A percentile compares a stretch with the other conserved stretches of the same genome.
These are phyloP conservation scores for Formicarius rufipectus DNA, from an alignment of 2,113 vertebrate genomes.

Conservation along the genomic window DNA sequence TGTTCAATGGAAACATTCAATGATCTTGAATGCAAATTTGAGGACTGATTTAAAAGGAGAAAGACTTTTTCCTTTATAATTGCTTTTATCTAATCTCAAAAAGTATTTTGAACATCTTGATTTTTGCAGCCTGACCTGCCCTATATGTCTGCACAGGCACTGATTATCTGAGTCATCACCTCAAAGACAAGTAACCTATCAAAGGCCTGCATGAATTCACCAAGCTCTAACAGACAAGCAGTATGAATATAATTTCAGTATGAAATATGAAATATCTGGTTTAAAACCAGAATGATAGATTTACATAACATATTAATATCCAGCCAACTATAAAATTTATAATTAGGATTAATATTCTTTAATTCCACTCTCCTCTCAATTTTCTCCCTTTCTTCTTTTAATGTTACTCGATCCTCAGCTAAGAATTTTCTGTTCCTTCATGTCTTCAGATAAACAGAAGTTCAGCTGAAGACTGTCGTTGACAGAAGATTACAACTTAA, in stretches of 20 bases:
- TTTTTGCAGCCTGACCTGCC: neutral
- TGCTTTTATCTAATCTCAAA: neutral
- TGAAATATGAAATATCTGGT: neutral
- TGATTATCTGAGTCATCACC: neutral
- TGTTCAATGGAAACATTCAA: neutral
- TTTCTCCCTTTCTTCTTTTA: neutral
- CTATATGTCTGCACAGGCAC: neutral
- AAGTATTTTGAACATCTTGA: neutral
- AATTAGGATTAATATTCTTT: neutral
- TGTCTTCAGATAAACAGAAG: neutral
- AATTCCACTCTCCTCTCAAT: neutral
- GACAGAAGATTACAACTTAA: neutral
- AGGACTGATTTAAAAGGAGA: neutral
- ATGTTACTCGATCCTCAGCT: neutral
- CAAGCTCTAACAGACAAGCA: fast-evolving
- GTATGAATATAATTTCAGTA: neutral
- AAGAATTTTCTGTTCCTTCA: neutral
- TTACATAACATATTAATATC: neutral
- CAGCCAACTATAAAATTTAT: neutral
- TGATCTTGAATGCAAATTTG: neutral
- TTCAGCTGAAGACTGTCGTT: neutral
- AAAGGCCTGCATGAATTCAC: neutral
- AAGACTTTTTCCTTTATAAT: neutral
- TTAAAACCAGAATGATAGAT: neutral
- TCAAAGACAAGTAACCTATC: neutral